phyloP scores from a whole-genome alignment of 1,140 invertebrate species.

The Trichogramma pretiosum region DNA sequence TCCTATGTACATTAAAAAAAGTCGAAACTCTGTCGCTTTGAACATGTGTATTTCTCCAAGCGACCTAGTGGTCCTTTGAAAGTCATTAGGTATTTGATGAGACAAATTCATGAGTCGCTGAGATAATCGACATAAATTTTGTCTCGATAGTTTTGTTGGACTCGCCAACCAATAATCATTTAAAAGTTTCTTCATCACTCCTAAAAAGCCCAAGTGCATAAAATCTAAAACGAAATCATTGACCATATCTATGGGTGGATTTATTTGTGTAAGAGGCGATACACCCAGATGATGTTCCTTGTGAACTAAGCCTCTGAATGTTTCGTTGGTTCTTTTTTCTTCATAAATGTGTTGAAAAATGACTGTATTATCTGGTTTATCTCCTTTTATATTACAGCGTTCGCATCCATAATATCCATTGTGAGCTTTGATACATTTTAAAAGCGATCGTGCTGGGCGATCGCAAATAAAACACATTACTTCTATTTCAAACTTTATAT shows the following conservation, averaged over 20 bases:
- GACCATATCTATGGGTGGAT: slow-evolving; percentile 13
- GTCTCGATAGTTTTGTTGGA: neutral
- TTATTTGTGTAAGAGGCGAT: slow-evolving; percentile 1
- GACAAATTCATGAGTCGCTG: neutral
- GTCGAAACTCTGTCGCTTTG: slow-evolving; percentile 22
- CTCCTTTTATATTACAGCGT: too few species aligned
- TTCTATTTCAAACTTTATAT: too few species aligned
- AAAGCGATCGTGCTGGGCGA: too few species aligned
- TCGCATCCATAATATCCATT: too few species aligned
- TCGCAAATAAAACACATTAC: too few species aligned
- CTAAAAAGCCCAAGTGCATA: slow-evolving; percentile 9
- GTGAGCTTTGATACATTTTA: too few species aligned
- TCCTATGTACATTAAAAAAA: slow-evolving; percentile 23
- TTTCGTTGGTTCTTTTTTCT: neutral
- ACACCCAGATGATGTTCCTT: slow-evolving; percentile 5
- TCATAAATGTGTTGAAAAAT: too few species aligned
- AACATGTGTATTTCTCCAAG: slow-evolving; percentile 11
- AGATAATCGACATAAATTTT: neutral
- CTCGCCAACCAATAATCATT: slow-evolving; percentile 1
- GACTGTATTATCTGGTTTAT: too few species aligned
- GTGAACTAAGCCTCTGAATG: neutral
- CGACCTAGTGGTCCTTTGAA: slow-evolving; percentile 15
- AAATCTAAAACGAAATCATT: slow-evolving; percentile 12
- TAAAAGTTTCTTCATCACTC: slow-evolving; percentile 12
- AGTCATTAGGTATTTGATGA: slow-evolving; percentile 5